Evolutionary conservation across 2,797 vertebrate genomes (phyloP).

Genomic region (Platyrinchus mystaceus): DNA sequence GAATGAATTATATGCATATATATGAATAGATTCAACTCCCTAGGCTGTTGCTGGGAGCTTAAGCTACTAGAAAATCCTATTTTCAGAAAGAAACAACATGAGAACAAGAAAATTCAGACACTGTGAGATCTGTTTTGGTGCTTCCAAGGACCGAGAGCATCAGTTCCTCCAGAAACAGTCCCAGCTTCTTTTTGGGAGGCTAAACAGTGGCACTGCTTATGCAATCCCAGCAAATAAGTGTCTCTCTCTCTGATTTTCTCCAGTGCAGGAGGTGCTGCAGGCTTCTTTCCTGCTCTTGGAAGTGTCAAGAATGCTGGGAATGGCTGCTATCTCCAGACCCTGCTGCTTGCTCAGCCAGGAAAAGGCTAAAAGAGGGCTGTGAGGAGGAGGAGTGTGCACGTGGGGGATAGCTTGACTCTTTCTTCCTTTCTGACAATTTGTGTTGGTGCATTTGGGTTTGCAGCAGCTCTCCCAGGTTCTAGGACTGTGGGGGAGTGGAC

Average conservation of each 20-base stretch:
- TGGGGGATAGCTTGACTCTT: background rate
- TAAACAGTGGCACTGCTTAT: background rate
- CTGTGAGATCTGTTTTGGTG: background rate
- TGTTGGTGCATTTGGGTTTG: background rate
- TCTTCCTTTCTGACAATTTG: background rate
- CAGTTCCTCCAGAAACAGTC: background rate
- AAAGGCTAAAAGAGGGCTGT: background rate
- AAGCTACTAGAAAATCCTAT: background rate
- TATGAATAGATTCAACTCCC: background rate
- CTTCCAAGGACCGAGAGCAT: background rate
- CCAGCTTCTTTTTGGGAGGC: background rate
- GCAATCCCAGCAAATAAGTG: background rate
- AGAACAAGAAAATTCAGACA: background rate
- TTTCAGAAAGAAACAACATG: background rate
- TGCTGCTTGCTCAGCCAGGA: background rate
- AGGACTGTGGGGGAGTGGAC: background rate
- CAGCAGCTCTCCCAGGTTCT: background rate
- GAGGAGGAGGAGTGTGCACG: rapidly evolving
- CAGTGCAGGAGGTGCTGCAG: background rate
- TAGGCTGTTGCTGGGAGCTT: background rate
- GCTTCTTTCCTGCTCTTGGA: background rate
- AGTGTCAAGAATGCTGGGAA: background rate
- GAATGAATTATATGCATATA: background rate
- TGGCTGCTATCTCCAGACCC: background rate
- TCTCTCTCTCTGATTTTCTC: background rate